These are phyloP conservation scores for Lindbergichthys nudifrons DNA, from an alignment of 2,797 vertebrate species.

Conservation along the genomic window DNA sequence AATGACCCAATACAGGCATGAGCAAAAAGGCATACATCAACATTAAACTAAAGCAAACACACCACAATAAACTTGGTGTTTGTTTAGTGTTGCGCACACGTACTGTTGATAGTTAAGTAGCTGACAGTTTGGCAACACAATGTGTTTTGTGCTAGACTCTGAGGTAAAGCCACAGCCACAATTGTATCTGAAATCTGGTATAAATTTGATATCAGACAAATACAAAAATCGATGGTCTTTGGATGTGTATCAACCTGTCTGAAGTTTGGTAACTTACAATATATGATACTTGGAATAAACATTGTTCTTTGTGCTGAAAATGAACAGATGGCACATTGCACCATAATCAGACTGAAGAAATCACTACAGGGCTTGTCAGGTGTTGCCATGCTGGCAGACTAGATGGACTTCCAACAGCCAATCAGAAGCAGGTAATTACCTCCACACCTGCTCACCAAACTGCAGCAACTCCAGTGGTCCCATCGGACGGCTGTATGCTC, in stretches of 20 bases:
- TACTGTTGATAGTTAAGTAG: not conserved
- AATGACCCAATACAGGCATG: conserved; percentile 6
- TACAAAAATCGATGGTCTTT: not conserved
- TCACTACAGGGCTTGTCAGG: conserved; percentile 2
- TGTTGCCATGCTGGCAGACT: conserved; percentile 7
- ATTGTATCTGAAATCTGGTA: not conserved
- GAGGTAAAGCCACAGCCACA: too few species aligned
- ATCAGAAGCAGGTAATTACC: conserved; percentile 50
- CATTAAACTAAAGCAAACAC: conserved; percentile 31
- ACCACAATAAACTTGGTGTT: conserved; percentile 14
- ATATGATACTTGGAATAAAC: not conserved
- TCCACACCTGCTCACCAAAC: conserved; percentile 38
- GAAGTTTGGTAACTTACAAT: not conserved
- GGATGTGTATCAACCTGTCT: not conserved
- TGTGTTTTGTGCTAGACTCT: not conserved
- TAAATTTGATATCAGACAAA: not conserved
- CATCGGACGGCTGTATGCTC: conserved; percentile 25
- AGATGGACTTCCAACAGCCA: conserved; percentile 21
- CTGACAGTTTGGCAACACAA: not conserved
- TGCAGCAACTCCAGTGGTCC: conserved; percentile 3
- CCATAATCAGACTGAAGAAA: conserved; percentile 6
- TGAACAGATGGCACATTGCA: conserved; percentile 1
- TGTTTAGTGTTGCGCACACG: not conserved
- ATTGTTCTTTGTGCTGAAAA: conserved; percentile 3
- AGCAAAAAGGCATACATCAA: conserved; percentile 23